Evolutionary conservation across 2,888 invertebrate genomes (phyloP).

Genomic region (Galeopsomyia nigrocyanea): DNA sequence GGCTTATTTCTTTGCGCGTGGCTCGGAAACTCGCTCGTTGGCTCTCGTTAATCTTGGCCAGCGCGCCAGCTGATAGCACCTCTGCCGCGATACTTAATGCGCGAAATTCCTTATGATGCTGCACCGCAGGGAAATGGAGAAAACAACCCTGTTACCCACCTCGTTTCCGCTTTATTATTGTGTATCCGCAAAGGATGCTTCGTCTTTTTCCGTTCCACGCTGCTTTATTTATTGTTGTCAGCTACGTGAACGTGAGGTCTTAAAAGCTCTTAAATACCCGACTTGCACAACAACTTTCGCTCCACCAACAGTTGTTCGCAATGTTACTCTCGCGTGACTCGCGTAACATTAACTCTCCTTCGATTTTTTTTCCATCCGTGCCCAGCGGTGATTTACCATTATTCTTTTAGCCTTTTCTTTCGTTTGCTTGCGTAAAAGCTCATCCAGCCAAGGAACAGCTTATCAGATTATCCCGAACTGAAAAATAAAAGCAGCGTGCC

Average conservation of each 20-base stretch:
- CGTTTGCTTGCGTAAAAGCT: no score
- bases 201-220: neutral
- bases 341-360: no score
- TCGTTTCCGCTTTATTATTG: conserved; percentile 30
- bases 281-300: no score
- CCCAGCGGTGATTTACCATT: no score
- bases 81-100: conserved; percentile 23
- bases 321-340: no score
- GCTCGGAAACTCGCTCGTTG: conserved; percentile 24
- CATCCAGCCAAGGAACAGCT: no score
- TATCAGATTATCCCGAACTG: no score
- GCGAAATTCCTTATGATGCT: conserved; percentile 38
- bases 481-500: no score
- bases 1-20: conserved; percentile 41
- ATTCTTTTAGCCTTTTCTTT: no score
- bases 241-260: conserved; percentile 1
- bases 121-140: conserved; percentile 8
- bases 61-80: conserved; percentile 38
- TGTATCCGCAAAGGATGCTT: neutral
- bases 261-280: no score
- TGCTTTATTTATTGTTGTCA: neutral
- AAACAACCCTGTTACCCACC: conserved; percentile 17
- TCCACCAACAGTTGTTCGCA: no score
- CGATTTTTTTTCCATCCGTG: no score
- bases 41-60: conserved; percentile 39